These are phyloP conservation scores for Porphyrio hochstetteri DNA, from an alignment of 2,113 vertebrate genomes.

Conservation along the genomic window DNA sequence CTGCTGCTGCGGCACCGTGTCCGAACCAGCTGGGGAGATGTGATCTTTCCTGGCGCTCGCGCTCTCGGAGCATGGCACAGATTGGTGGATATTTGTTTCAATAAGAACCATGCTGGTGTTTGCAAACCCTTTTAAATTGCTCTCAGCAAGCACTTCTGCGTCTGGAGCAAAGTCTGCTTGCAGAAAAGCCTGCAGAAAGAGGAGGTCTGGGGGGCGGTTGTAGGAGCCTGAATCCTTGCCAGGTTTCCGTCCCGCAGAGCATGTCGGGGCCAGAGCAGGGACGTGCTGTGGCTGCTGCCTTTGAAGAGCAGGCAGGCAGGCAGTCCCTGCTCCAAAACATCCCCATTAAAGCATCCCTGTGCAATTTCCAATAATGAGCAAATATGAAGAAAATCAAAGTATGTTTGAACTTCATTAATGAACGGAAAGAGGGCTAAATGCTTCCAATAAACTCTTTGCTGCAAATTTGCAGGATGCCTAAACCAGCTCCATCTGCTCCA, in stretches of 20 bases:
- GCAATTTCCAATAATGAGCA: conserved; percentile 26
- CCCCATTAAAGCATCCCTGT: not conserved
- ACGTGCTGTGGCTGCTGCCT: not conserved
- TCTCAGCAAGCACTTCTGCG: not conserved
- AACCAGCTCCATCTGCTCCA: not conserved
- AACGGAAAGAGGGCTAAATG: conserved; percentile 14
- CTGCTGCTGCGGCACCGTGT: not conserved
- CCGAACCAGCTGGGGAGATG: not conserved
- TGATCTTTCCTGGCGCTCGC: not conserved
- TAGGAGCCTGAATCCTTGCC: conserved; percentile 12
- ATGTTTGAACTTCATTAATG: conserved; percentile 33
- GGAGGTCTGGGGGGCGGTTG: not conserved
- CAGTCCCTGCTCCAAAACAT: not conserved
- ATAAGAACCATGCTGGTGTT: conserved; percentile 28
- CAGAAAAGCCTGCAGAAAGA: not conserved
- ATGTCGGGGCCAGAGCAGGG: not conserved
- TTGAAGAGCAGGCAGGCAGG: not conserved
- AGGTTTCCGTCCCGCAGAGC: not conserved
- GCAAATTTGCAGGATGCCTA: not conserved
- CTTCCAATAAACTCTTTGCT: not conserved
- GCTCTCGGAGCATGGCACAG: not conserved
- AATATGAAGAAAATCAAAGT: conserved; percentile 34
- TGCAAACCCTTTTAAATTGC: conserved; percentile 36
- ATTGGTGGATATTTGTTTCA: not conserved
- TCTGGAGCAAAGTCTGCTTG: conserved; percentile 12